Conservation (phyloP, 2,113 vertebrate species). For the Chamaea fasciata region DNA sequence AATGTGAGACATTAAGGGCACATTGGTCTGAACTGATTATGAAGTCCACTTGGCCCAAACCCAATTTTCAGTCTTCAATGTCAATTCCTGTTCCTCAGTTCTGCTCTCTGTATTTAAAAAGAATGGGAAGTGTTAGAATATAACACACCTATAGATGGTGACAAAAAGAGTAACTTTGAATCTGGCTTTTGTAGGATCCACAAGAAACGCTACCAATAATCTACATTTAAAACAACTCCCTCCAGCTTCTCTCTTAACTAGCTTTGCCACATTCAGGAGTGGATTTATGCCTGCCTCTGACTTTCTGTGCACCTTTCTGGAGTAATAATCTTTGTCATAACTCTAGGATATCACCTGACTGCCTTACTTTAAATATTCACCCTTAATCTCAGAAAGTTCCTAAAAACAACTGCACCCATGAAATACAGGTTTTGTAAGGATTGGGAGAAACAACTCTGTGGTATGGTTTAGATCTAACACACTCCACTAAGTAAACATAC, state of each 20-base stretch:
- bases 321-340: not conserved
- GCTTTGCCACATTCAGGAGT: not conserved
- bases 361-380: not conserved
- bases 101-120: not conserved
- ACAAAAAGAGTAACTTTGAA: not conserved
- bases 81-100: not conserved
- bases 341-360: not conserved
- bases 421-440: constrained; percentile 21
- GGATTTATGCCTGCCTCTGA: not conserved
- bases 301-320: not conserved
- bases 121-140: not conserved
- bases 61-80: not conserved
- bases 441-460: not conserved
- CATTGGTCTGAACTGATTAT: not conserved
- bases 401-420: not conserved
- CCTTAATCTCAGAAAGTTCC: not conserved
- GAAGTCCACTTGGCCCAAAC: not conserved
- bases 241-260: not conserved
- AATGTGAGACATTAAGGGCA: not conserved
- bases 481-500: not conserved
- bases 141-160: not conserved
- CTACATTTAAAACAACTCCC: not conserved
- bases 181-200: not conserved
- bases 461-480: constrained; percentile 23
- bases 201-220: not conserved